These are phyloP conservation scores for Enhydra lutris DNA, from an alignment of 2,113 vertebrate genomes.

Conservation along the genomic window DNA sequence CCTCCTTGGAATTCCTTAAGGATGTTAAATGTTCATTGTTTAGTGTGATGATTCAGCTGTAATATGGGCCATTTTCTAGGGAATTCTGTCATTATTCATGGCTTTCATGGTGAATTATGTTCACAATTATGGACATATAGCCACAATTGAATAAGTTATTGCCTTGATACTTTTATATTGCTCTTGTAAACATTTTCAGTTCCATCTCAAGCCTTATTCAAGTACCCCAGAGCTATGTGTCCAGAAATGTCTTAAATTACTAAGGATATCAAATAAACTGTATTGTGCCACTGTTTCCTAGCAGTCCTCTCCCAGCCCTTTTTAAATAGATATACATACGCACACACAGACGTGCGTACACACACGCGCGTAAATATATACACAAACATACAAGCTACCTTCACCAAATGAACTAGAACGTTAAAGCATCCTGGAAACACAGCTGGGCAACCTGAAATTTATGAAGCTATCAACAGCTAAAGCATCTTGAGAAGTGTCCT, in stretches of 20 bases:
- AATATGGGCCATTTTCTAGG: neutral
- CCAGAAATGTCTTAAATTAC: conserved; percentile 21
- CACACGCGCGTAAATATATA: neutral
- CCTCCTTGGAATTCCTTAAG: neutral
- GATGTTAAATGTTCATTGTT: neutral
- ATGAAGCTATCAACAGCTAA: conserved; percentile 25
- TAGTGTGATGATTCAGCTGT: neutral
- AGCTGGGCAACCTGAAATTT: conserved; percentile 16
- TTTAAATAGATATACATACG: neutral
- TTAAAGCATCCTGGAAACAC: conserved; percentile 13
- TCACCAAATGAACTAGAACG: conserved; percentile 22
- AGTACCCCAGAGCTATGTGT: neutral
- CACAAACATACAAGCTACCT: neutral
- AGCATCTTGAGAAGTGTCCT: conserved; percentile 46
- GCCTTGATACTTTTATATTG: conserved; percentile 6
- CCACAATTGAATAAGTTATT: neutral
- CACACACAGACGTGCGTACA: fast-evolving
- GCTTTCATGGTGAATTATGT: neutral
- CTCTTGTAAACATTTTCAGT: conserved; percentile 31
- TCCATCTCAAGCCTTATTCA: neutral
- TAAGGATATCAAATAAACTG: neutral
- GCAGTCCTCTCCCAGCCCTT: neutral
- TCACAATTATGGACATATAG: conserved; percentile 10
- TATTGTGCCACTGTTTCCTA: neutral
- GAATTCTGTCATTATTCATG: neutral